phyloP scores from a whole-genome alignment of 53 echinoderm and acorn worm genomes.

The Echinarachnius parma region DNA sequence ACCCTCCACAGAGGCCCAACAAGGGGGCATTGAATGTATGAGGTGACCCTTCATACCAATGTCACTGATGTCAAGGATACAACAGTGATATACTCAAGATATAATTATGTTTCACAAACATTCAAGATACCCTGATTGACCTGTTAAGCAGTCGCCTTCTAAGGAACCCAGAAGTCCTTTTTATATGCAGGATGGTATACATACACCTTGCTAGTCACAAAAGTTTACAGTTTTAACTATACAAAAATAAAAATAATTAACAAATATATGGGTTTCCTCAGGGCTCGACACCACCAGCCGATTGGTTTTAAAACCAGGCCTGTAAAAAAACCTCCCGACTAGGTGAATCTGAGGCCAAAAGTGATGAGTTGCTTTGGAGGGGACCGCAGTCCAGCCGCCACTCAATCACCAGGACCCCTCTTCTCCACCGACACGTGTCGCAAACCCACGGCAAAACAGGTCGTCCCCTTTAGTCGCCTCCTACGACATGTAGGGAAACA shows the following conservation, averaged over 20 bases:
- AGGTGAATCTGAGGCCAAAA: slow-evolving; percentile 34
- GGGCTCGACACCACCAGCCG: slow-evolving; percentile 34
- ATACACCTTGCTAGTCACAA: background rate
- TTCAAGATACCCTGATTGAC: slow-evolving; percentile 35
- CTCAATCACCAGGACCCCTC: no score
- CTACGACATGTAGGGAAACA: no score
- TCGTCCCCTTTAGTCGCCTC: no score
- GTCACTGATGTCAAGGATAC: slow-evolving; percentile 13
- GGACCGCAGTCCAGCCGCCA: no score
- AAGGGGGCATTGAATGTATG: slow-evolving; percentile 7
- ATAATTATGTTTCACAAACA: background rate
- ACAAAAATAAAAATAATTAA: background rate
- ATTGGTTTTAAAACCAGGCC: slow-evolving; percentile 30
- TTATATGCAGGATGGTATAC: background rate
- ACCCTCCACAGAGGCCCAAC: slow-evolving; percentile 47
- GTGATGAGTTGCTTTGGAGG: no score
- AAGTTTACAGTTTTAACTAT: background rate
- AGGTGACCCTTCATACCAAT: slow-evolving; percentile 2
- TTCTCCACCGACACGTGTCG: no score
- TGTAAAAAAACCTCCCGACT: slow-evolving; percentile 20
- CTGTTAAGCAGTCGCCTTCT: slow-evolving; percentile 41
- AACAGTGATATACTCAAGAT: slow-evolving; percentile 27
- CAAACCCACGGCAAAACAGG: no score
- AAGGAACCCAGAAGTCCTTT: no score
- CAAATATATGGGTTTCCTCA: background rate